Conservation (phyloP, 2,888 invertebrate species). For the Punctoribates punctum region DNA sequence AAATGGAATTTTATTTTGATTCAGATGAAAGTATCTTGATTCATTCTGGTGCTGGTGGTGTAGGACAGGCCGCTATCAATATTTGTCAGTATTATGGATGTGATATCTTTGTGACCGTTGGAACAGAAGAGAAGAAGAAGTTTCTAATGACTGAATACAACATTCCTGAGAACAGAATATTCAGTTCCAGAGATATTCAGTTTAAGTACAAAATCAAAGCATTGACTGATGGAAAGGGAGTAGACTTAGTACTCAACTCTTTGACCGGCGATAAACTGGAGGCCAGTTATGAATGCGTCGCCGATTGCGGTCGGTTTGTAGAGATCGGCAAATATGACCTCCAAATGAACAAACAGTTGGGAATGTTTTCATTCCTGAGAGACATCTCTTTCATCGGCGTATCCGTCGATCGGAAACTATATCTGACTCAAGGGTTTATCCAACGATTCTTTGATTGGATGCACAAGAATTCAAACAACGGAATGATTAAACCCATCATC, state of each 20-base stretch:
- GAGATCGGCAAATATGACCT: no score
- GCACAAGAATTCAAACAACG: no score
- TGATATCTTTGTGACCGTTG: constrained; percentile 85
- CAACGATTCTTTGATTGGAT: no score
- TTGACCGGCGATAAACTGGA: constrained; percentile 91
- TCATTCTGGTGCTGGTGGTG: constrained; percentile 92
- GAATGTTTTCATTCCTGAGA: no score
- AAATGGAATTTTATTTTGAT: neutral
- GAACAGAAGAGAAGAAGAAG: constrained; percentile 70
- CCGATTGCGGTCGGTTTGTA: no score
- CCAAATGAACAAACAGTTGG: no score
- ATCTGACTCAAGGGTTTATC: no score
- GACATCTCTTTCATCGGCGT: no score
- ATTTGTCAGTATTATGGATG: constrained; percentile 85
- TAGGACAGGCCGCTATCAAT: constrained; percentile 93
- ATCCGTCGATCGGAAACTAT: no score
- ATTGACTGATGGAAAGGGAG: constrained; percentile 78
- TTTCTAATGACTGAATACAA: constrained; percentile 77
- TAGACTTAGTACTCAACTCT: constrained; percentile 92
- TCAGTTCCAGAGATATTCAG: no score
- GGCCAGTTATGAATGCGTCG: neutral
- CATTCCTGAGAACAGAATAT: constrained; percentile 52
- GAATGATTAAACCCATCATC: no score
- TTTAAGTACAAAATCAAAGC: constrained; percentile 85
- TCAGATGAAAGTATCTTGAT: constrained; percentile 80